phyloP scores from a whole-genome alignment of 2,797 vertebrate species.

The Rhinichthys osculus region DNA sequence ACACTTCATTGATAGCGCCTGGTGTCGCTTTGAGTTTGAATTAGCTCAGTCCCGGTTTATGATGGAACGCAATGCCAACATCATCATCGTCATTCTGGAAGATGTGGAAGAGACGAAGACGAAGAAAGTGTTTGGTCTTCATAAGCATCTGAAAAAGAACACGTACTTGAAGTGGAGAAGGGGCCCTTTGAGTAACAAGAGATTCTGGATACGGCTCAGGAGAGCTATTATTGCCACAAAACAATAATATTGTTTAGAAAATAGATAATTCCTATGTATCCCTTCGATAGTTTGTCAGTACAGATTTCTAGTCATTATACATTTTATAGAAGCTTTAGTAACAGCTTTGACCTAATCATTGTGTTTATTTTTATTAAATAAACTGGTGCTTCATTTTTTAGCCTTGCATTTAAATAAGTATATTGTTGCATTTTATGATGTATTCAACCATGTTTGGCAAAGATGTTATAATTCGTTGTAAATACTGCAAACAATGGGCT shows the following conservation, averaged over 20 bases:
- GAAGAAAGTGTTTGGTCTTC: constrained; percentile 76
- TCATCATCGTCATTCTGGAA: constrained; percentile 81
- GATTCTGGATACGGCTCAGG: constrained; percentile 79
- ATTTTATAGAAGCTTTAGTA: not conserved
- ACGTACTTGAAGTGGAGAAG: constrained; percentile 83
- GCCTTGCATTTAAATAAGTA: not conserved
- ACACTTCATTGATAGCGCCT: constrained; percentile 69
- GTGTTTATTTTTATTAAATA: not conserved
- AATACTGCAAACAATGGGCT: not conserved
- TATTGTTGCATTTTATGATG: not conserved
- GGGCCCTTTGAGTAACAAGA: constrained; percentile 69
- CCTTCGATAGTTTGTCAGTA: not conserved
- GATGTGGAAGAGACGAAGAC: constrained; percentile 75
- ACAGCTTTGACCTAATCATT: not conserved
- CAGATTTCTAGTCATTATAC: not conserved
- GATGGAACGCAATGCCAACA: constrained; percentile 74
- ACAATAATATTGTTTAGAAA: not conserved
- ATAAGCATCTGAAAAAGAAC: constrained; percentile 79
- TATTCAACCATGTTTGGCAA: not conserved
- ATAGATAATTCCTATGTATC: not conserved
- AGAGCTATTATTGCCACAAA: constrained; percentile 47
- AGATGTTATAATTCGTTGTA: not conserved
- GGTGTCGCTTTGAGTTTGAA: constrained; percentile 75
- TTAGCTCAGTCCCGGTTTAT: constrained; percentile 76
- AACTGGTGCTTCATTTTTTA: not conserved